These are phyloP conservation scores for Callocephalon fimbriatum DNA, from an alignment of 2,113 vertebrate genomes.

Conservation along the genomic window DNA sequence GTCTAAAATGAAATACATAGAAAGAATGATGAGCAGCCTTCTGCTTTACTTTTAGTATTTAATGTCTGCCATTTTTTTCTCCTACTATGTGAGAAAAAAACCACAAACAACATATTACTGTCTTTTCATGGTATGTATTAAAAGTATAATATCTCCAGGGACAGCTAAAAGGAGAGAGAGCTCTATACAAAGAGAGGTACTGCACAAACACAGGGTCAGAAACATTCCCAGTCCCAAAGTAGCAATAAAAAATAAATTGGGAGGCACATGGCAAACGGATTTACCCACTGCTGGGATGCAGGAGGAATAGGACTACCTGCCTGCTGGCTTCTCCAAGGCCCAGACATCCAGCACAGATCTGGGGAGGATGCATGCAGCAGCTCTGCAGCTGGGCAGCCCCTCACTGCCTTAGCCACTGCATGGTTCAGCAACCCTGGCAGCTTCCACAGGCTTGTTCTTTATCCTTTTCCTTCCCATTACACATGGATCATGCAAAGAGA, in stretches of 20 bases:
- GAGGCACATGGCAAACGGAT: not conserved
- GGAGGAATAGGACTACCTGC: not conserved
- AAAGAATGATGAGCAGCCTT: not conserved
- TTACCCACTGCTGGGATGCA: not conserved
- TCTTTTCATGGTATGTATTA: not conserved
- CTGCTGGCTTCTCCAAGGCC: not conserved
- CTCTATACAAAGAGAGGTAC: not conserved
- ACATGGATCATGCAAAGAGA: not conserved
- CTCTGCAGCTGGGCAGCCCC: not conserved
- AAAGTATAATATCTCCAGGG: not conserved
- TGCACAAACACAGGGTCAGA: not conserved
- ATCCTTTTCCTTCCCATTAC: not conserved
- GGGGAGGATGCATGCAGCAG: not conserved
- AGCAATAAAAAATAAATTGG: not conserved
- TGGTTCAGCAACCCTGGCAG: not conserved
- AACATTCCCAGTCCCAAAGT: not conserved
- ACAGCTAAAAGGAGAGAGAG: not conserved
- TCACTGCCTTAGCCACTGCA: fast-evolving
- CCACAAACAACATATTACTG: not conserved
- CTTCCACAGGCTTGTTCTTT: not conserved
- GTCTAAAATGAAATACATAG: not conserved
- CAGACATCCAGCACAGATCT: fast-evolving
- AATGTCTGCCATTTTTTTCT: not conserved
- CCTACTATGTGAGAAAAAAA: not conserved
- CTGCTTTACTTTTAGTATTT: not conserved